Conservation (phyloP, 2,888 invertebrate genomes). For the Pseudeuparius sepicola region DNA sequence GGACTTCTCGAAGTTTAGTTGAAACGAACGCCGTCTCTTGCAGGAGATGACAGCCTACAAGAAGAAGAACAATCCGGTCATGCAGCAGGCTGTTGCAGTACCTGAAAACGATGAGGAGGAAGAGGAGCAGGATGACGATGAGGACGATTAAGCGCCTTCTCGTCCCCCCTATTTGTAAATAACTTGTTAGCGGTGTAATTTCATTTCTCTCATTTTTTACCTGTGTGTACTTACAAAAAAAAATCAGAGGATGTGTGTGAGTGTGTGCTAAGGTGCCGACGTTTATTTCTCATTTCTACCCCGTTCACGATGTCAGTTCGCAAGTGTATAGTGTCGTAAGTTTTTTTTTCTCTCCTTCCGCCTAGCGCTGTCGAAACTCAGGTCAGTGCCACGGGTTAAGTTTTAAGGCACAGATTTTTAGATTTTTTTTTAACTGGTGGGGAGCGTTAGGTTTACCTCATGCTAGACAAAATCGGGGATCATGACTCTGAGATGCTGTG, state of each 20-base stretch:
- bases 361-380: too few relatives aligned
- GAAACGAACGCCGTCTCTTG: slow-evolving; percentile 27
- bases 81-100: slow-evolving; percentile 42
- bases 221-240: slow-evolving; percentile 1
- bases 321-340: too few relatives aligned
- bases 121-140: slow-evolving; percentile 47
- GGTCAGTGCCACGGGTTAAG: too few relatives aligned
- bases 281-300: slow-evolving; percentile 8
- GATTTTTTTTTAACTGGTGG: too few relatives aligned
- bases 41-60: slow-evolving; percentile 84
- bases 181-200: slow-evolving; percentile 34
- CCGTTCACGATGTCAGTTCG: too few relatives aligned
- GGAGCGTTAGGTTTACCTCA: too few relatives aligned
- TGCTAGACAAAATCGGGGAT: too few relatives aligned
- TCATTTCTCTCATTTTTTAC: slow-evolving; percentile 9
- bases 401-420: too few relatives aligned
- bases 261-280: neutral
- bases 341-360: slow-evolving; percentile 2
- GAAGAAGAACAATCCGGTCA: slow-evolving; percentile 50
- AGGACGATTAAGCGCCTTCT: slow-evolving; percentile 41
- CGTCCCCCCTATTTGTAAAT: slow-evolving; percentile 38
- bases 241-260: neutral
- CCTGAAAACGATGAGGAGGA: slow-evolving; percentile 56
- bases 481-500: too few relatives aligned
- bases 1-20: too few relatives aligned